Conservation (phyloP, 2,797 vertebrate genomes). For the Spea hammondii region DNA sequence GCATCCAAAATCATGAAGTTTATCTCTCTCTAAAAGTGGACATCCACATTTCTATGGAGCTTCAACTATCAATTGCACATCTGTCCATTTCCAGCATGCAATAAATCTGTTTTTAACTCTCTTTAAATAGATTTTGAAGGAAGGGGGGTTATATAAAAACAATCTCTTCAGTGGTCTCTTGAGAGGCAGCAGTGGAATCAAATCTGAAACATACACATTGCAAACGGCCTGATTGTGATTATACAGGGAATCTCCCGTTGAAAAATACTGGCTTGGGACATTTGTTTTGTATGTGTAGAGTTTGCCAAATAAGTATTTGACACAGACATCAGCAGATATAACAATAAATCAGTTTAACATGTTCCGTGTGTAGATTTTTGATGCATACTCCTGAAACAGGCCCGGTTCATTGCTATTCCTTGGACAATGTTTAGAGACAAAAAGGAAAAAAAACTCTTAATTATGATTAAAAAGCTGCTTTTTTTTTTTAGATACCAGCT, state of each 20-base stretch:
- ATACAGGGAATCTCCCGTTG: neutral
- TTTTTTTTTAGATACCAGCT: conserved; percentile 7
- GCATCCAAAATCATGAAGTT: no score
- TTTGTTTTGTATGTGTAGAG: neutral
- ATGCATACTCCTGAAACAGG: conserved; percentile 7
- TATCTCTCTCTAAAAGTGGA: no score
- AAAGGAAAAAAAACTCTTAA: neutral
- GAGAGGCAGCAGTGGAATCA: conserved; percentile 5
- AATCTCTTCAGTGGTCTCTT: neutral
- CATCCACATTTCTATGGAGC: no score
- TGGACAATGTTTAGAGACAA: conserved; percentile 9
- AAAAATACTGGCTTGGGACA: conserved; percentile 7
- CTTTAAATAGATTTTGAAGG: neutral
- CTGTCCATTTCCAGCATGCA: neutral
- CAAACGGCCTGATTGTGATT: neutral
- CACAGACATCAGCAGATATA: conserved; percentile 13
- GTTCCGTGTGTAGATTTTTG: conserved; percentile 1
- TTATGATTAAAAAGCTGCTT: conserved; percentile 6
- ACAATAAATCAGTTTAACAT: conserved; percentile 7
- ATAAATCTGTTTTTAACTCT: conserved; percentile 1
- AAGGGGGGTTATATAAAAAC: neutral
- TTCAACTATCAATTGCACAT: neutral
- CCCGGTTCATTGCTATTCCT: conserved; percentile 7
- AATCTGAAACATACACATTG: neutral
- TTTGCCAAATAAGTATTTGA: conserved; percentile 18